Percentiles rank a stretch among this genome's conserved stretches.
phyloP scores from a whole-genome alignment of 2,888 invertebrate genomes.

The Tenthredo scrophulariae region DNA sequence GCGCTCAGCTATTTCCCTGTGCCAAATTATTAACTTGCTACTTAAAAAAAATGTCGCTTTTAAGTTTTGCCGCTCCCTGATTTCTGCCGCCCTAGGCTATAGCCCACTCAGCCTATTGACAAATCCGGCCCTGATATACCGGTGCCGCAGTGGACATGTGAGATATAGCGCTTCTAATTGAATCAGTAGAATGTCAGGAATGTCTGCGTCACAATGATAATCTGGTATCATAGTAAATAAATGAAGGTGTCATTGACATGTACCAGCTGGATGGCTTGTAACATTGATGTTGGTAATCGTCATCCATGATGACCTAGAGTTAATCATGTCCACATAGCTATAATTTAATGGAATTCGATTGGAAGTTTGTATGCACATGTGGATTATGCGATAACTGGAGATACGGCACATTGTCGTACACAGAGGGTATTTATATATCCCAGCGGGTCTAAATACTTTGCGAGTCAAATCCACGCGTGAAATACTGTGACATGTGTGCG shows the following conservation, averaged over 20 bases:
- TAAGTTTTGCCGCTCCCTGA: no score
- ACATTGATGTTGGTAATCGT: neutral
- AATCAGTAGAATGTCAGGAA: neutral
- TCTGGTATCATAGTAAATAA: neutral
- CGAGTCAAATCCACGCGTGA: neutral
- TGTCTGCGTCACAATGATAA: neutral
- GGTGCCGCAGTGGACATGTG: neutral
- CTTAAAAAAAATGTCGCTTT: no score
- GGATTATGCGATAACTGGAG: neutral
- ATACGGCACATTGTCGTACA: neutral
- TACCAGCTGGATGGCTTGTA: neutral
- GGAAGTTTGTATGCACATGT: neutral
- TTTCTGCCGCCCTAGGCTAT: no score
- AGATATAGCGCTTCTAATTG: neutral
- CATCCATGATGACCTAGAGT: neutral
- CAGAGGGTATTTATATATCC: neutral
- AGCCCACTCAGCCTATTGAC: no score
- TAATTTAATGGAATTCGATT: neutral
- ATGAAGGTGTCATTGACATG: neutral
- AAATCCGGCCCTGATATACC: neutral
- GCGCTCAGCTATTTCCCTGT: no score
- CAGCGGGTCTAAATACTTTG: neutral
- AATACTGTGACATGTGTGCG: slow-evolving; percentile 21
- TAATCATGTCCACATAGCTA: neutral
- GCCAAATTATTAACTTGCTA: no score